phyloP scores from a whole-genome alignment of 2,888 invertebrate genomes.

The Tetranychus piercei region DNA sequence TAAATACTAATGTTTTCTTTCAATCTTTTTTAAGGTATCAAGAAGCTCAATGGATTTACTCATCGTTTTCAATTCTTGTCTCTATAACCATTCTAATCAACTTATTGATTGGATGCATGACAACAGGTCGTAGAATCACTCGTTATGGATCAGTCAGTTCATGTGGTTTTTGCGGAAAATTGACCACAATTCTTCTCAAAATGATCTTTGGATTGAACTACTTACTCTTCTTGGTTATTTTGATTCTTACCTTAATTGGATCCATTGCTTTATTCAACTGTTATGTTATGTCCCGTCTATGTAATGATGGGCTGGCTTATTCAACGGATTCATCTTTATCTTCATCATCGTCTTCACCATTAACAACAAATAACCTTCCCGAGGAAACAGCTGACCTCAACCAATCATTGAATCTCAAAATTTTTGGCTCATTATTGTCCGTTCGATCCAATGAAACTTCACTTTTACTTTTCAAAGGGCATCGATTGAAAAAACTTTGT shows the following conservation, averaged over 20 bases:
- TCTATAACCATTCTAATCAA: slow-evolving; percentile 20
- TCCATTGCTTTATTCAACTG: slow-evolving; percentile 16
- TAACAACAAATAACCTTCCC: neutral
- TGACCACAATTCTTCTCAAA: slow-evolving; percentile 18
- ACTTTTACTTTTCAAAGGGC: slow-evolving; percentile 19
- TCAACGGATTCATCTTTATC: neutral
- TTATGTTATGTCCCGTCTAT: slow-evolving; percentile 17
- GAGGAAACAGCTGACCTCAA: neutral
- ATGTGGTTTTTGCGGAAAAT: slow-evolving; percentile 17
- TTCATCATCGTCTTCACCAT: too few species aligned
- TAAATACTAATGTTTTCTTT: neutral
- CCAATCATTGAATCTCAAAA: slow-evolving; percentile 17
- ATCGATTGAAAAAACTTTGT: slow-evolving; percentile 22
- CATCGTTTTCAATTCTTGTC: slow-evolving; percentile 13
- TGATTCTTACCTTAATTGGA: slow-evolving; percentile 17
- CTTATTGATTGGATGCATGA: slow-evolving; percentile 21
- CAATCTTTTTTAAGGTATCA: slow-evolving; percentile 1
- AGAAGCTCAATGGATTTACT: slow-evolving; percentile 10
- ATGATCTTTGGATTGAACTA: slow-evolving; percentile 20
- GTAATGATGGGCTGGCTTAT: slow-evolving; percentile 16
- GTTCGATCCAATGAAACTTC: slow-evolving; percentile 21
- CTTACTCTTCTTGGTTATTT: slow-evolving; percentile 16
- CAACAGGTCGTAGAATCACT: slow-evolving; percentile 15
- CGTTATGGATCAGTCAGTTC: neutral
- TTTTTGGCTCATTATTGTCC: slow-evolving; percentile 14